Evolutionary conservation across 2,888 invertebrate genomes (phyloP), one percentile per base, ranked within the genome.

Genomic region (Synanthedon andrenaeformis): DNA sequence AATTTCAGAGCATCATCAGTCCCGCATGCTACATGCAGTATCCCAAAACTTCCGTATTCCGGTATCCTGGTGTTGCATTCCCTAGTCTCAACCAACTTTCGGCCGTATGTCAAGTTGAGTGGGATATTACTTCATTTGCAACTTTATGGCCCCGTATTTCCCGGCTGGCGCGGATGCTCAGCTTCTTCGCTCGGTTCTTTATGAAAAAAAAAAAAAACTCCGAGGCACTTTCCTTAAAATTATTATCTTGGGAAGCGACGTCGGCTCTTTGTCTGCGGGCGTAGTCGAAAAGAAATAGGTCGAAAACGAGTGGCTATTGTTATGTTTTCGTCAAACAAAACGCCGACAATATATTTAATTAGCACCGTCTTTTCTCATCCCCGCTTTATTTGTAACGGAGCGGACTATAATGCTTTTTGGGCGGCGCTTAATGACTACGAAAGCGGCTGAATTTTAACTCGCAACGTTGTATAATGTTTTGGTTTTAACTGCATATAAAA

Each of bases 61-160:
- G 45, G 45, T 45, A 45, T 45, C 45, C 45, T 45, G 45, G 45
- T 45, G 13, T 45, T 45, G 45, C 45, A 45, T 45, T 45, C 12
- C 45, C 45, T 45, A 45, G 45, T 12, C 12, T 45, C 45, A 13
- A 13, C 45, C 35, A 35, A 35, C 35, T 13, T 45, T 45, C 45
- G 45, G 45, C 12, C 14, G 74, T 76, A 75, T 79, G 78, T 76
- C 77, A 77, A 68, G 62, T 67, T 64, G 67, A 66, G 69, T 59
- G 62, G 71, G 70, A 74, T 80, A 83, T 80, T 83, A 76, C 82
- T 80, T 84, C 80, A 84, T 83, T 85, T 84, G 81, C 83, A 84
- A 83, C 76, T 83, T 84, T 84, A 82, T 78, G 73, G 69, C 61
- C 62, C 63, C 70, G 69, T 67, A 69, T 74, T 79, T 77, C 74